Evolutionary conservation across 2,113 vertebrate genomes (phyloP).

Genomic region (Calidris pugnax): DNA sequence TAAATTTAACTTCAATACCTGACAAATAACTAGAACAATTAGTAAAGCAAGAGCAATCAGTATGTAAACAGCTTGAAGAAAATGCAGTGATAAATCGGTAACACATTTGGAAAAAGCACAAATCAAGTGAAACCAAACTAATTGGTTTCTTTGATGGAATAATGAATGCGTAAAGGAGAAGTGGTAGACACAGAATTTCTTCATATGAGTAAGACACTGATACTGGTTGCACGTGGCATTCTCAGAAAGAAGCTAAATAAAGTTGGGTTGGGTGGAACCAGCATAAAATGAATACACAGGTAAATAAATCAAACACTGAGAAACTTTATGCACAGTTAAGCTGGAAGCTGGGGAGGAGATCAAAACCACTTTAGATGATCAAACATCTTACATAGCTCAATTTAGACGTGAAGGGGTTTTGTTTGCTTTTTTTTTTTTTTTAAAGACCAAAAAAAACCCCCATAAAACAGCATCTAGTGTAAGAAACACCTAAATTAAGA

Average conservation of each 20-base stretch:
- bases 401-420: neutral
- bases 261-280: neutral
- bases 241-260: neutral
- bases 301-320: slow-evolving; percentile 10
- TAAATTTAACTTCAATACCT: slow-evolving; percentile 46
- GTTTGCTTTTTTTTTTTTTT: neutral
- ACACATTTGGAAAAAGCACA: slow-evolving; percentile 45
- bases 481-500: slow-evolving; percentile 56
- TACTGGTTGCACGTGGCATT: neutral
- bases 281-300: neutral
- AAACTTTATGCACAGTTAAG: neutral
- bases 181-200: neutral
- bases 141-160: slow-evolving; percentile 24
- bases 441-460: neutral
- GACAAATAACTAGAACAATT: slow-evolving; percentile 54
- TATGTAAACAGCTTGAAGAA: slow-evolving; percentile 47
- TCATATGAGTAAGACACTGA: neutral
- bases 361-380: neutral
- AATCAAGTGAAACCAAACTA: slow-evolving; percentile 48
- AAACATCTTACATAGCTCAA: neutral
- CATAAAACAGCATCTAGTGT: neutral
- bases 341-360: neutral
- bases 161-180: neutral
- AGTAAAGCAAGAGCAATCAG: slow-evolving; percentile 55
- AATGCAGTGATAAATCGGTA: neutral